phyloP scores from a whole-genome alignment of 2,888 invertebrate species.

The Eupeodes latifasciatus region DNA sequence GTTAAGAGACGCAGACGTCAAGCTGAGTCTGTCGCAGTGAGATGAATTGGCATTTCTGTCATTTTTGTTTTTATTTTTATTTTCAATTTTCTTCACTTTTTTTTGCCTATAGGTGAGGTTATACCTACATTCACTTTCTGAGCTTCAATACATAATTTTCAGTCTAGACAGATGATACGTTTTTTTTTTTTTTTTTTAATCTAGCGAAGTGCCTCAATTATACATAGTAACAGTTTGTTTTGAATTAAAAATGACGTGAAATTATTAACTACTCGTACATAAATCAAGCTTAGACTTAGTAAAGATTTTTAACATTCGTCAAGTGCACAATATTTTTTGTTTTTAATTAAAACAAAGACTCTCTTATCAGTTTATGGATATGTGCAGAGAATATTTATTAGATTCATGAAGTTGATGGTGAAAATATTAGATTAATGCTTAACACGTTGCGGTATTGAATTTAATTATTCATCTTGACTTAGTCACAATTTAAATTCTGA shows the following conservation, averaged over 20 bases:
- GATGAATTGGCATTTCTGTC: slow-evolving; percentile 49
- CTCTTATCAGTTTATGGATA: background rate
- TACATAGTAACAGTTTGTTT: background rate
- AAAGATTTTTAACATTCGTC: background rate
- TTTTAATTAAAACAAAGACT: background rate
- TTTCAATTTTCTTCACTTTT: background rate
- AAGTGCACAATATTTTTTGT: background rate
- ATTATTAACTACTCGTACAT: background rate
- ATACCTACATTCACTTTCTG: slow-evolving; percentile 6
- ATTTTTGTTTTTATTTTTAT: slow-evolving; percentile 22
- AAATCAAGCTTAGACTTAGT: background rate
- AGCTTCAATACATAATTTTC: background rate
- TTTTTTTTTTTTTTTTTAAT: too few species aligned
- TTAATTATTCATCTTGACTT: background rate
- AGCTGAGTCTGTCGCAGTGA: slow-evolving; percentile 59
- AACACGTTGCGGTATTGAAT: background rate
- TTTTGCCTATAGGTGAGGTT: background rate
- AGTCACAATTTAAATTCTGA: too few species aligned
- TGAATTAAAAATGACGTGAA: background rate
- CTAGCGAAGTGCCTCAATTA: background rate
- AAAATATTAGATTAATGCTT: background rate
- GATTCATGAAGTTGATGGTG: background rate
- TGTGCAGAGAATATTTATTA: background rate
- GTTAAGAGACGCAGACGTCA: slow-evolving; percentile 42
- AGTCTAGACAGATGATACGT: background rate